Percentiles rank a stretch among this genome's conserved stretches.
phyloP scores from a whole-genome alignment of 2,888 invertebrate species.

The Stictocephala bisonia region DNA sequence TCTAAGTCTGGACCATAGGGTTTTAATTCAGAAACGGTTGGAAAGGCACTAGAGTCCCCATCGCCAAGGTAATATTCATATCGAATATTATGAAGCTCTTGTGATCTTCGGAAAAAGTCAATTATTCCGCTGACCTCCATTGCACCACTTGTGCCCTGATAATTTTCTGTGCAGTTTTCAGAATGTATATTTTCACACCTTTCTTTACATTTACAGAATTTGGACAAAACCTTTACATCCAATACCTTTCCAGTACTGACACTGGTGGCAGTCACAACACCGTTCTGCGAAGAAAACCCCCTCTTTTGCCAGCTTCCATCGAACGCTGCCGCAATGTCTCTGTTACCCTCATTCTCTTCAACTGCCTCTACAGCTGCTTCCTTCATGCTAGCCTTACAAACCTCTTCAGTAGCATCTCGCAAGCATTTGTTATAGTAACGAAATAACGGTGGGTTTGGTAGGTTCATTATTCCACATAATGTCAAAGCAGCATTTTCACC shows the following conservation, averaged over 20 bases:
- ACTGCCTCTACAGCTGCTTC: slow-evolving; percentile 31
- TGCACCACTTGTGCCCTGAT: slow-evolving; percentile 35
- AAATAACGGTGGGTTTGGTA: not conserved
- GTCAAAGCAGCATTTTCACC: slow-evolving; percentile 33
- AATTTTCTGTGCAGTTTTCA: slow-evolving; percentile 32
- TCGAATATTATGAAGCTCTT: not conserved
- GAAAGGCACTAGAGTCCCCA: not conserved
- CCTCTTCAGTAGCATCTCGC: slow-evolving; percentile 28
- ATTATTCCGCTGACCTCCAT: not conserved
- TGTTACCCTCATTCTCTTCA: too few species aligned
- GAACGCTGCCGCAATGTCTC: too few species aligned
- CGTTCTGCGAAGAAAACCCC: slow-evolving; percentile 17
- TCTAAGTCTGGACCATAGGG: too few species aligned
- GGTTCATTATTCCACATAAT: slow-evolving; percentile 28
- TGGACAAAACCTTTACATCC: slow-evolving; percentile 24
- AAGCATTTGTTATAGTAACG: slow-evolving; percentile 9
- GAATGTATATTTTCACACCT: slow-evolving; percentile 16
- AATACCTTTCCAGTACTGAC: too few species aligned
- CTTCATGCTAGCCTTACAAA: slow-evolving; percentile 34
- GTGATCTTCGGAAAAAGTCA: too few species aligned
- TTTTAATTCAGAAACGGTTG: not conserved
- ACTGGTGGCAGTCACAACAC: slow-evolving; percentile 18
- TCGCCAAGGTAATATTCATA: slow-evolving; percentile 4
- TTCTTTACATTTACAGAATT: slow-evolving; percentile 27
- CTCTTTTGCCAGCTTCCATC: slow-evolving; percentile 4